These are phyloP conservation scores for Cacoxenus indagator DNA, from an alignment of 2,888 invertebrate species.

Conservation along the genomic window DNA sequence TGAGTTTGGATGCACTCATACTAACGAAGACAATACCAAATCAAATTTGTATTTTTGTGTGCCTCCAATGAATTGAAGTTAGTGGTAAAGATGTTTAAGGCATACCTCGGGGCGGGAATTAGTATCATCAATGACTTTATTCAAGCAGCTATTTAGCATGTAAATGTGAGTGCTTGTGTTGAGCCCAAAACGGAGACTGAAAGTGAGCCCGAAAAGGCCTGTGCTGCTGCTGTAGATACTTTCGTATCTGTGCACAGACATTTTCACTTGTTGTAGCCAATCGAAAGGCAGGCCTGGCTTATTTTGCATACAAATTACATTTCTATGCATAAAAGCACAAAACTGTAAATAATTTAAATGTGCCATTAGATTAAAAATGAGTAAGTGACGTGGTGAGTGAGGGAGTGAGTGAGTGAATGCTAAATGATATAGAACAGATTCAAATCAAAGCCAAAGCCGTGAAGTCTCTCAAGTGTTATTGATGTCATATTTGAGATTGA, in stretches of 20 bases:
- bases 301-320: constrained; percentile 63
- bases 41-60: constrained; percentile 47
- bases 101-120: constrained; percentile 7
- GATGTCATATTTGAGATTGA: too few species aligned
- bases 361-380: constrained; percentile 58
- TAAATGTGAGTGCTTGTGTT: constrained; percentile 42
- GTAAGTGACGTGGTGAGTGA: too few species aligned
- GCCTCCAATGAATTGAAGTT: constrained; percentile 34
- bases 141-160: constrained; percentile 57
- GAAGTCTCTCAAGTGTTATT: too few species aligned
- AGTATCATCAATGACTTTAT: constrained; percentile 50
- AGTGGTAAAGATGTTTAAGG: not conserved
- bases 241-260: not conserved
- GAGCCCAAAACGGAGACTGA: constrained; percentile 29
- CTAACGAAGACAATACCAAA: constrained; percentile 40
- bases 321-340: constrained; percentile 40
- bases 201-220: constrained; percentile 43
- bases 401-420: too few species aligned
- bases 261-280: constrained; percentile 17
- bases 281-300: constrained; percentile 17
- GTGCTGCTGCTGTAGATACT: not conserved
- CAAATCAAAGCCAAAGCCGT: too few species aligned
- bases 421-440: too few species aligned
- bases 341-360: constrained; percentile 57
- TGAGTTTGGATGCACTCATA: constrained; percentile 10